Percentiles rank a stretch among this genome's conserved stretches.
Conservation (phyloP, 2,888 invertebrate species). For the Eilema griseolum region DNA sequence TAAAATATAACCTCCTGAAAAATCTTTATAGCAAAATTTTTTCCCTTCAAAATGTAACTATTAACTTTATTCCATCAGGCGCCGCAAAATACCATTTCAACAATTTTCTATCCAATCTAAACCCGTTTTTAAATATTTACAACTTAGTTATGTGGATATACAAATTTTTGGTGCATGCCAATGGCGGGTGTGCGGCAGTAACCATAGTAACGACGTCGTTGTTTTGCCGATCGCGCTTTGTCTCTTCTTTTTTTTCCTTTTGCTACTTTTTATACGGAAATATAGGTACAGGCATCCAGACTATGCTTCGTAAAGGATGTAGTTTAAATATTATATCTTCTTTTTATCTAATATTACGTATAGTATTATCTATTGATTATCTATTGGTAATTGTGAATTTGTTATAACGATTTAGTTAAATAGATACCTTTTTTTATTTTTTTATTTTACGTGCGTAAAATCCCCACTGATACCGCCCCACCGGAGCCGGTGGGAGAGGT, state of each 20-base stretch:
- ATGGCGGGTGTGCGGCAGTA: constrained; percentile 72
- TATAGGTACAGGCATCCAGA: constrained; percentile 66
- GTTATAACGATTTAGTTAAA: too few relatives aligned
- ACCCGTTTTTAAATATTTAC: constrained; percentile 51
- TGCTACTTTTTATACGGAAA: constrained; percentile 67
- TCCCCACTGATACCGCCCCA: too few relatives aligned
- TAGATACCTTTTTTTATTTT: too few relatives aligned
- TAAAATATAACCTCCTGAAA: neutral
- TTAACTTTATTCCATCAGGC: constrained; percentile 39
- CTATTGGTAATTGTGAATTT: too few relatives aligned
- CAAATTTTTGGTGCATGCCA: constrained; percentile 64
- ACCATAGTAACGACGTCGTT: constrained; percentile 77
- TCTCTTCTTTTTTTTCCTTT: constrained; percentile 67
- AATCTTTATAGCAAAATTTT: neutral
- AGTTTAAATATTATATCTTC: too few relatives aligned
- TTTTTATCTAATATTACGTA: too few relatives aligned
- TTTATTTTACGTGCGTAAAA: too few relatives aligned
- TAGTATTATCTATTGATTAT: too few relatives aligned
- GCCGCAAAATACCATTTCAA: neutral
- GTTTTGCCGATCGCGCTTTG: constrained; percentile 81
- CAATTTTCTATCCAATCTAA: constrained; percentile 26
- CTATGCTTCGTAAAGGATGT: constrained; percentile 63
- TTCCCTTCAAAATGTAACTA: constrained; percentile 27
- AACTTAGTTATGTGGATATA: constrained; percentile 51
- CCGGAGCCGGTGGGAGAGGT: too few relatives aligned